These are phyloP conservation scores for Eulemur rubriventer DNA, from an alignment of 2,797 vertebrate species.

Conservation along the genomic window DNA sequence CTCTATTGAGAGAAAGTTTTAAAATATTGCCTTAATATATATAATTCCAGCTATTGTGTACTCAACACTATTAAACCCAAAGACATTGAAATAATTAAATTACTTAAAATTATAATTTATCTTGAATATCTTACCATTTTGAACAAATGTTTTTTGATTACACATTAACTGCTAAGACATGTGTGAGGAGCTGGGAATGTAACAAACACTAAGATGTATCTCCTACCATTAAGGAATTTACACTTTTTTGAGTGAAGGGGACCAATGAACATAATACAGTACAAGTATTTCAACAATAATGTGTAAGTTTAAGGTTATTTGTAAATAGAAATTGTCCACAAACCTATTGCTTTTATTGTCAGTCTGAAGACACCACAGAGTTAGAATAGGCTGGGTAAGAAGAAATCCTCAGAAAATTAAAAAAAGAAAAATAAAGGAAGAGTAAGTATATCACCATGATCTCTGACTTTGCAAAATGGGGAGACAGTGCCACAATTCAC, in stretches of 20 bases:
- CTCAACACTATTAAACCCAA: background rate
- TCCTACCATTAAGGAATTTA: background rate
- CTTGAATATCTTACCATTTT: background rate
- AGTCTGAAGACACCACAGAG: background rate
- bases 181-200: background rate
- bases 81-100: background rate
- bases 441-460: background rate
- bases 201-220: background rate
- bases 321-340: background rate
- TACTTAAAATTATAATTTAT: background rate
- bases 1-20: background rate
- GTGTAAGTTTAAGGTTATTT: background rate
- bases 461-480: background rate
- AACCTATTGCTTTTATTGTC: background rate
- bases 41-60: background rate
- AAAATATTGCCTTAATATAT: background rate
- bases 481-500: too few species aligned
- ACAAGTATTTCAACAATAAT: background rate
- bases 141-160: background rate
- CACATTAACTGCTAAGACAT: background rate
- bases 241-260: background rate
- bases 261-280: background rate
- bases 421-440: background rate
- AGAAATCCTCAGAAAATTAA: background rate
- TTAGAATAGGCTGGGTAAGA: background rate